These are phyloP conservation scores for Crenuchus spilurus DNA, from an alignment of 2,797 vertebrate species.

Conservation along the genomic window DNA sequence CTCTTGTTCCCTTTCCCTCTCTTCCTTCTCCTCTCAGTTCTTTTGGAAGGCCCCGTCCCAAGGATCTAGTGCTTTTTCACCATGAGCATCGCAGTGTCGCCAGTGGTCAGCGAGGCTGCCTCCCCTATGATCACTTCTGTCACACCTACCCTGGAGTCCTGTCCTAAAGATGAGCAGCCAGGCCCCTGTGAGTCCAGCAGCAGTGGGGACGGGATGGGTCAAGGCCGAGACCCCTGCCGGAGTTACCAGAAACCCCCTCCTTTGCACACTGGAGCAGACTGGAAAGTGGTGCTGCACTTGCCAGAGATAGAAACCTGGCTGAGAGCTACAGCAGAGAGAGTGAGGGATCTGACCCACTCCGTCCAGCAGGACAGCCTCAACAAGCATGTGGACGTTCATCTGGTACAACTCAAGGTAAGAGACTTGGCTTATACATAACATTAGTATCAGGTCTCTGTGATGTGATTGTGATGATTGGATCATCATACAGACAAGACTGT, in stretches of 20 bases:
- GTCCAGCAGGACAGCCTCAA: constrained; percentile 88
- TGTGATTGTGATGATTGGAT: no score
- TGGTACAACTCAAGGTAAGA: constrained; percentile 95
- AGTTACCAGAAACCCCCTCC: constrained; percentile 91
- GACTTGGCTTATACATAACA: no score
- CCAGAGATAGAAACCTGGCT: constrained; percentile 99
- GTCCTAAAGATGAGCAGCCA: constrained; percentile 59
- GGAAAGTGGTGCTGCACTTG: constrained; percentile 96
- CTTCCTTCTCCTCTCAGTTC: constrained; percentile 70
- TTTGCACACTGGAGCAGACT: constrained; percentile 91
- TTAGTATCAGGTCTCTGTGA: no score
- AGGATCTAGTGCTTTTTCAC: constrained; percentile 67
- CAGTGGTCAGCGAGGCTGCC: constrained; percentile 78
- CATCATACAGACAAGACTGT: no score
- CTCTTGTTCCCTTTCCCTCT: neutral
- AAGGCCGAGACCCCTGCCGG: constrained; percentile 66
- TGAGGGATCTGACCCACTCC: constrained; percentile 90
- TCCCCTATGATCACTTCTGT: constrained; percentile 90
- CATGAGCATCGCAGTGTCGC: constrained; percentile 88
- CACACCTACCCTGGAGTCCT: constrained; percentile 81
- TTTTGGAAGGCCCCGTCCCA: constrained; percentile 67
- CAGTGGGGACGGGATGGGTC: constrained; percentile 18
- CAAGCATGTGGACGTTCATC: constrained; percentile 93
- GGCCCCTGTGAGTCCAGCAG: constrained; percentile 7
- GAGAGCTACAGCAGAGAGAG: constrained; percentile 85